Conservation (phyloP, 2,888 invertebrate genomes). For the Caenorhabditis sp. region DNA sequence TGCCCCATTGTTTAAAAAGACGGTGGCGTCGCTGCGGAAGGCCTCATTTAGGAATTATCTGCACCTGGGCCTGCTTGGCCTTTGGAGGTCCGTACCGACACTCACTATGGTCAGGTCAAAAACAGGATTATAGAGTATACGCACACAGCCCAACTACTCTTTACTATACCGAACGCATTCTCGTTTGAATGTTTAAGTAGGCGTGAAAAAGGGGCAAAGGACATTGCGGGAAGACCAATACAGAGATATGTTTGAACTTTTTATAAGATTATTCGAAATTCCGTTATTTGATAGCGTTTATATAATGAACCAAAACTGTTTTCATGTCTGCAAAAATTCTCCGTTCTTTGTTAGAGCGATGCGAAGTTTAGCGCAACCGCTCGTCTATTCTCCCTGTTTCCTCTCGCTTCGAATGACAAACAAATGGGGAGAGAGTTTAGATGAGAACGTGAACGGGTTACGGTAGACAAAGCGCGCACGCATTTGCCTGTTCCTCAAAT, state of each 20-base stretch:
- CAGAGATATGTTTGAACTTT: not conserved
- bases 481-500: not conserved
- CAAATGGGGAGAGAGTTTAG: conserved; percentile 26
- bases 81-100: conserved; percentile 15
- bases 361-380: conserved; percentile 2
- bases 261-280: no score
- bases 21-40: no score
- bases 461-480: conserved; percentile 17
- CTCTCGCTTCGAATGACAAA: conserved; percentile 49
- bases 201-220: conserved; percentile 12
- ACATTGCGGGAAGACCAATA: not conserved
- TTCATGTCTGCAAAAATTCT: conserved; percentile 5
- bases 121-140: conserved; percentile 17
- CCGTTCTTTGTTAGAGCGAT: conserved; percentile 12
- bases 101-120: conserved; percentile 20
- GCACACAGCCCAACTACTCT: not conserved
- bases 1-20: not conserved
- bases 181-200: conserved; percentile 45
- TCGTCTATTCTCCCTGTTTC: conserved; percentile 29
- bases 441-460: conserved; percentile 19
- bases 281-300: no score
- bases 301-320: no score
- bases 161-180: conserved; percentile 2
- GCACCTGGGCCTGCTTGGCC: conserved; percentile 17
- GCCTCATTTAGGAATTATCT: conserved; percentile 13